Base-by-base conservation (phyloP, 2,888 invertebrate species). In the Temnothorax rugatulus region DNA sequence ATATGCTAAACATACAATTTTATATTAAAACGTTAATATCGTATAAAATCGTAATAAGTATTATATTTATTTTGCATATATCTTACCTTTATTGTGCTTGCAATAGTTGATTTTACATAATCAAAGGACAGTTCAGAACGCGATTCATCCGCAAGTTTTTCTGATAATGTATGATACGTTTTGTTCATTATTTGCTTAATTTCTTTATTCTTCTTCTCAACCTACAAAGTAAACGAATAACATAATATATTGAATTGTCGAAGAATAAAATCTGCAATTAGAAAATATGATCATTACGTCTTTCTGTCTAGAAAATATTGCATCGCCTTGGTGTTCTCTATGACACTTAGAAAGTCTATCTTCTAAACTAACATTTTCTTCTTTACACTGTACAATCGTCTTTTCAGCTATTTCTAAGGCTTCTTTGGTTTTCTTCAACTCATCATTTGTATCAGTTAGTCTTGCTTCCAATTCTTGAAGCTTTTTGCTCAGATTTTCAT, bases 101-200 rank as follows among this genome's bases (percentile, higher is more conserved):
- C 91, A 47, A 94, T 89, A 44, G 91, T 91, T 57, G 88, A 84
- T 76, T 89, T 93, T 59, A 94, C 92, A 66, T 90, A 91, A 61
- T 89, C 87, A 34, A 73, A 81, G 9, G 79, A 47, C 38, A 81
- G 0, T 7, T 88, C 91, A 44, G 90, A 83, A 61, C 92, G 93
- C 13, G 90, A 90, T 68, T 93, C 91, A 52, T 92, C 90, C 0
- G 89, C 88, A 64, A 94, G 92, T 84, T 90, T 91, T 15, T 91
- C 88, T 71, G 90, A 74, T 34, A 94, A 83, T 13, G 86, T 86
- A 25, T 91, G 91, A 86, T 93, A 93, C 18, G 91, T 91, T 82
- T 85, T 89, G 50, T 93, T 93, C 93, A 94, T 93, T 61, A 94
- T 92, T n/a, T 84, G 88, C 83, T 94, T 93, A 9, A 94, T 91